phyloP scores from a whole-genome alignment of 2,888 invertebrate species.

The Amphimallon solstitiale region DNA sequence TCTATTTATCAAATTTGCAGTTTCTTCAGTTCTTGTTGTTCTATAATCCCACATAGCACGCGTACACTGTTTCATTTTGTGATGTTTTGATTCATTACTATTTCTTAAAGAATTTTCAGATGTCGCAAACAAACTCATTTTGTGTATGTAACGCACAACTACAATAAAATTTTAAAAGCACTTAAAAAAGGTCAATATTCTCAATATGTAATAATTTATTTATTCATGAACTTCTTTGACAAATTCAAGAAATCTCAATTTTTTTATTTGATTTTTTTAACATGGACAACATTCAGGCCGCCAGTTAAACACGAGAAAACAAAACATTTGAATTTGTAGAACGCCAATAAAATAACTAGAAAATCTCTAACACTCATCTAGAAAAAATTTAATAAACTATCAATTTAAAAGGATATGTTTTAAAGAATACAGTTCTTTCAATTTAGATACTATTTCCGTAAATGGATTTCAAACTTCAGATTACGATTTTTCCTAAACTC shows the following conservation, averaged over 20 bases:
- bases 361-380: background rate
- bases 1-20: conserved; percentile 66
- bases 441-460: too few species aligned
- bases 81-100: conserved; percentile 43
- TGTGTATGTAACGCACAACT: background rate
- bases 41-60: conserved; percentile 67
- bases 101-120: conserved; percentile 2
- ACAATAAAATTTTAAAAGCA: background rate
- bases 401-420: background rate
- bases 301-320: conserved; percentile 25
- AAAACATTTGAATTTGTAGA: conserved; percentile 14
- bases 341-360: conserved; percentile 1
- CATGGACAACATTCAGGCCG: too few species aligned
- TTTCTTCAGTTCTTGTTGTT: conserved; percentile 66
- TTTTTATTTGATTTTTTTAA: background rate
- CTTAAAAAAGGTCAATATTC: background rate
- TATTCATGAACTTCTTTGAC: conserved; percentile 14
- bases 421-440: background rate
- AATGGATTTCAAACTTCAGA: background rate
- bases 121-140: conserved; percentile 13
- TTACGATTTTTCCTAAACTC: background rate
- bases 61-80: conserved; percentile 67
- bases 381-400: background rate
- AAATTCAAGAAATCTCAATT: conserved; percentile 9
- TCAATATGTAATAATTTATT: background rate